Percentiles rank a stretch among this genome's conserved stretches.
phyloP scores from a whole-genome alignment of 1,140 invertebrate species.

The Eufriesea mexicana region DNA sequence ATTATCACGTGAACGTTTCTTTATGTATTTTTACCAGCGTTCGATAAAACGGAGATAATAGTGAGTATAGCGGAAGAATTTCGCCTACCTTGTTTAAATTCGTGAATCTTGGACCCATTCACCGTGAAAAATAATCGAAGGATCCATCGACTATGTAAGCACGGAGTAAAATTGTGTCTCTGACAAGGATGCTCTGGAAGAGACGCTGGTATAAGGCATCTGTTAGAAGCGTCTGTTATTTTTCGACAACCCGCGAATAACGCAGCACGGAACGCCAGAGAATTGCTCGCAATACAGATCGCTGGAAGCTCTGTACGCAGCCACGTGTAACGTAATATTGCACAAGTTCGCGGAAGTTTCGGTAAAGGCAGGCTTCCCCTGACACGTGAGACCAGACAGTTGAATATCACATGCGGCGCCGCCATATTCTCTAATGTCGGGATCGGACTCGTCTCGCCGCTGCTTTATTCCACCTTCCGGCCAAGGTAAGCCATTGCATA shows the following conservation, averaged over 20 bases:
- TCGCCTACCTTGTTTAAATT: no score
- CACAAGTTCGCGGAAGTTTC: slow-evolving; percentile 44
- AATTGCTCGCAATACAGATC: slow-evolving; percentile 37
- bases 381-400: slow-evolving; percentile 43
- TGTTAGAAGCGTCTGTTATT: not conserved
- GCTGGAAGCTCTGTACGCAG: slow-evolving; percentile 4
- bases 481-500: no score
- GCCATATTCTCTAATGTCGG: slow-evolving; percentile 10
- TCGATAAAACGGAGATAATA: no score
- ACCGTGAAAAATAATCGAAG: no score
- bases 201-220: not conserved
- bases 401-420: slow-evolving; percentile 37
- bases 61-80: no score
- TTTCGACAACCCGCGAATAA: not conserved
- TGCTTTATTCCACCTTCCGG: not conserved
- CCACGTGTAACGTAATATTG: slow-evolving; percentile 46
- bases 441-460: not conserved
- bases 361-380: slow-evolving; percentile 21
- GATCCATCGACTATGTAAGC: no score
- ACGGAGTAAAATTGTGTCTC: no score
- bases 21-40: no score
- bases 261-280: not conserved
- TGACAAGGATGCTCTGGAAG: no score
- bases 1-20: no score
- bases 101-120: no score